Evolutionary conservation across 1,140 invertebrate genomes (phyloP).

Genomic region (Bombus confusus): DNA sequence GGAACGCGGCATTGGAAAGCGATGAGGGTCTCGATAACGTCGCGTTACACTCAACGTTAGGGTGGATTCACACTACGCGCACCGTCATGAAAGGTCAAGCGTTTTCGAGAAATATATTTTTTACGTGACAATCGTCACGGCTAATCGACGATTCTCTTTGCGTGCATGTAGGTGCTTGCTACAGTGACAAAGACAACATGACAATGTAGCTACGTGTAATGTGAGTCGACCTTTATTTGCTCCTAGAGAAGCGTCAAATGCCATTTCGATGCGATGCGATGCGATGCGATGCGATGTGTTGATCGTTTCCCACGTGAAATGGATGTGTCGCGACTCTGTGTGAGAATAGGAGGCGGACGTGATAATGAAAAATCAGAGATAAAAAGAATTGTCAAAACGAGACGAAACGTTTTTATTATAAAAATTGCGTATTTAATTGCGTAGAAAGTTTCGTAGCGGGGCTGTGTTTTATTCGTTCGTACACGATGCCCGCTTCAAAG

Average conservation of each 20-base stretch:
- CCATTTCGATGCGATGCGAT: constrained; percentile 23
- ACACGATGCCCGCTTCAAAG: too few species aligned
- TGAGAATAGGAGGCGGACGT: neutral
- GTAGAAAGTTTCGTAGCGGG: too few species aligned
- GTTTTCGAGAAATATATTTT: constrained; percentile 38
- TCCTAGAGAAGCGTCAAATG: constrained; percentile 19
- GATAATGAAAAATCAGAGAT: neutral
- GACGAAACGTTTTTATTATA: too few species aligned
- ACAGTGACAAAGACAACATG: constrained; percentile 3
- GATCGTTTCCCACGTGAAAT: constrained; percentile 10
- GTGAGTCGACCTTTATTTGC: constrained; percentile 20
- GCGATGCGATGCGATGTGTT: constrained; percentile 9
- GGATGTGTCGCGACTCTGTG: neutral
- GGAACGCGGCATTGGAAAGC: constrained; percentile 42
- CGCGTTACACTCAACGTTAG: constrained; percentile 38
- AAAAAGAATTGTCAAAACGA: too few species aligned
- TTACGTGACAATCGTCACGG: constrained; percentile 32
- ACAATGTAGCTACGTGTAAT: constrained; percentile 8
- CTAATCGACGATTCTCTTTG: constrained; percentile 28
- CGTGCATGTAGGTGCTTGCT: constrained; percentile 10
- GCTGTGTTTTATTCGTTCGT: too few species aligned
- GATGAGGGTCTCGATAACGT: constrained; percentile 51
- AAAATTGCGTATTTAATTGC: too few species aligned
- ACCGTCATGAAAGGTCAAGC: constrained; percentile 27
- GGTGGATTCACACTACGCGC: constrained; percentile 6